phyloP scores from a whole-genome alignment of 2,797 vertebrate genomes.

The Pterois miles region DNA sequence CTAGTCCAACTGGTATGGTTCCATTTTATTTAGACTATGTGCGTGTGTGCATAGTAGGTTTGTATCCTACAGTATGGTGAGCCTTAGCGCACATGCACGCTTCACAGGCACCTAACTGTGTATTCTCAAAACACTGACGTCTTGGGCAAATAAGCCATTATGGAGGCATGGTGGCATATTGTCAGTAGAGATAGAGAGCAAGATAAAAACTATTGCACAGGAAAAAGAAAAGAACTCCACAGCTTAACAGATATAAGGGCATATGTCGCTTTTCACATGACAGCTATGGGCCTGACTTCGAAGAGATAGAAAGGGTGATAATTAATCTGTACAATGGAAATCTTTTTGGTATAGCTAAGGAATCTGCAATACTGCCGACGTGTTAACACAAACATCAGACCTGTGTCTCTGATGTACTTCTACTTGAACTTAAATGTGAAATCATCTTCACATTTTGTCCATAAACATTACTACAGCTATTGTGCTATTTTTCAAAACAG shows the following conservation, averaged over 20 bases:
- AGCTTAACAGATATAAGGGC: conserved; percentile 33
- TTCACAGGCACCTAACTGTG: conserved; percentile 31
- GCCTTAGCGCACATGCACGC: conserved; percentile 22
- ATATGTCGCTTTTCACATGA: conserved; percentile 23
- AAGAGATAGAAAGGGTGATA: neutral
- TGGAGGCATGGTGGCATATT: conserved; percentile 76
- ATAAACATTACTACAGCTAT: neutral
- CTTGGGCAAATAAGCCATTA: conserved; percentile 50
- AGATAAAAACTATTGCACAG: conserved; percentile 50
- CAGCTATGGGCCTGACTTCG: conserved; percentile 7
- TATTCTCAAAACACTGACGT: conserved; percentile 70
- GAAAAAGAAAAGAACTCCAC: conserved; percentile 35
- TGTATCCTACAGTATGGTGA: neutral
- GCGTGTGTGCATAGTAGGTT: neutral
- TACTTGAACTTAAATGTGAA: neutral
- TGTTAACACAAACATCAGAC: conserved; percentile 36
- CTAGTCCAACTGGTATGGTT: conserved; percentile 72
- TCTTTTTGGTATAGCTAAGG: neutral
- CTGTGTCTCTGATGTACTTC: neutral
- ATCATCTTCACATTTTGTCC: neutral
- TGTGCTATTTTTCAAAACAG: neutral
- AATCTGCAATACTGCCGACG: too few relatives aligned
- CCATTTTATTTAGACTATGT: conserved; percentile 61
- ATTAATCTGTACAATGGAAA: conserved; percentile 8
- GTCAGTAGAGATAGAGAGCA: conserved; percentile 65